Evolutionary conservation across 2,797 vertebrate genomes (phyloP).

Genomic region (Ptychobarbus kaznakovi): DNA sequence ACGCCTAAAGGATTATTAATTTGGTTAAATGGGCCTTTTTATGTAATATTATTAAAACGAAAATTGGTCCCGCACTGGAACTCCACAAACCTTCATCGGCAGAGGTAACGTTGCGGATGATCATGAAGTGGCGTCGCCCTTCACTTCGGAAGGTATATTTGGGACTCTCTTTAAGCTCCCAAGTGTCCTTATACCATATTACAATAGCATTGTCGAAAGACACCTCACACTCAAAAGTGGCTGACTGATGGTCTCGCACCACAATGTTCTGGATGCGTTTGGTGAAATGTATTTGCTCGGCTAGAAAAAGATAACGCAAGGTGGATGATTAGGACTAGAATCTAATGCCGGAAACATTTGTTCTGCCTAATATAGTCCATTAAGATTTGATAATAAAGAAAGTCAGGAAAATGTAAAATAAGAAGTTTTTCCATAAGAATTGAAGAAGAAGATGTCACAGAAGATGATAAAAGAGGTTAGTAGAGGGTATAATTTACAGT

Average conservation of each 20-base stretch:
- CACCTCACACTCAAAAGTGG: constrained; percentile 97
- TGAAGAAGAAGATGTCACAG: constrained; percentile 34
- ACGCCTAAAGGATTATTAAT: constrained; percentile 86
- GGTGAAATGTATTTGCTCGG: constrained; percentile 98
- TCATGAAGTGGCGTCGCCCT: constrained; percentile 97
- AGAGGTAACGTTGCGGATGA: constrained; percentile 93
- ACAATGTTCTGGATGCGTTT: constrained; percentile 98
- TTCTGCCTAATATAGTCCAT: not conserved
- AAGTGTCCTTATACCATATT: constrained; percentile 98
- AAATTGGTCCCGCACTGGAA: constrained; percentile 31
- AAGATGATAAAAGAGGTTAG: constrained; percentile 79
- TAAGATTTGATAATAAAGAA: not conserved
- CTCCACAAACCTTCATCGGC: constrained; percentile 95
- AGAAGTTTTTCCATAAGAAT: constrained; percentile 11
- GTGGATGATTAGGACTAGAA: constrained; percentile 54
- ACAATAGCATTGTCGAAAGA: constrained; percentile 98
- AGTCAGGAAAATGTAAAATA: constrained; percentile 15
- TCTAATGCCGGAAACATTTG: not conserved
- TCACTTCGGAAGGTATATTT: constrained; percentile 97
- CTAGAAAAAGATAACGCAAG: constrained; percentile 84
- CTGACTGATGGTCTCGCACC: constrained; percentile 94
- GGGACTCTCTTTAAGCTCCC: constrained; percentile 90
- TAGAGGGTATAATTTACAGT: constrained; percentile 51
- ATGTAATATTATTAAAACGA: constrained; percentile 23
- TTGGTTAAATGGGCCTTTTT: constrained; percentile 66